phyloP scores from a whole-genome alignment of 2,888 invertebrate species.

The Mystacides longicornis region DNA sequence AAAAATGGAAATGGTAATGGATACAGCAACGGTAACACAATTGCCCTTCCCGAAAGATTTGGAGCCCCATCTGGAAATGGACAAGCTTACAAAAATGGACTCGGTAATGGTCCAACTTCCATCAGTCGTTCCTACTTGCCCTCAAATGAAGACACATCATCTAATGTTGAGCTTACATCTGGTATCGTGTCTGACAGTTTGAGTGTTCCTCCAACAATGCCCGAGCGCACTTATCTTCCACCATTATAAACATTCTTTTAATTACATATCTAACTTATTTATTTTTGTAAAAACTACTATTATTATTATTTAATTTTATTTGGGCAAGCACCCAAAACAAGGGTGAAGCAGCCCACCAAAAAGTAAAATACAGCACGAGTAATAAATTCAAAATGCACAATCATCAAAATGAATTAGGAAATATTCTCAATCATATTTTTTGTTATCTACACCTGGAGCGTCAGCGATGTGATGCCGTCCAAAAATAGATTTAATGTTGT shows the following conservation, averaged over 20 bases:
- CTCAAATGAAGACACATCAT: background rate
- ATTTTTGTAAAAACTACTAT: background rate
- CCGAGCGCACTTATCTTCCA: slow-evolving; percentile 8
- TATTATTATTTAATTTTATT: background rate
- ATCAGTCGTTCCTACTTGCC: slow-evolving; percentile 15
- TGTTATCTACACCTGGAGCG: background rate
- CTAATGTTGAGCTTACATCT: background rate
- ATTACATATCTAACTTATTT: too few species aligned
- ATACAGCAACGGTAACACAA: slow-evolving; percentile 6
- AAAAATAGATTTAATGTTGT: too few species aligned
- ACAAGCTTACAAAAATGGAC: slow-evolving; percentile 13
- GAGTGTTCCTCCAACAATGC: background rate
- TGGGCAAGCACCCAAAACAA: too few species aligned
- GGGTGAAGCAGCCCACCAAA: too few species aligned
- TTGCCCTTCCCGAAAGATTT: background rate
- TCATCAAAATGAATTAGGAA: too few species aligned
- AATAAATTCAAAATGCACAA: too few species aligned
- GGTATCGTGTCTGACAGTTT: background rate
- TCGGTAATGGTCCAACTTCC: slow-evolving; percentile 11
- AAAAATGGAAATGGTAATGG: slow-evolving; percentile 4
- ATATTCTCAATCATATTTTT: too few species aligned
- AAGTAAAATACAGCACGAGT: too few species aligned
- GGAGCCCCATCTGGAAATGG: slow-evolving; percentile 4
- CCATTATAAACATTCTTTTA: slow-evolving; percentile 7
- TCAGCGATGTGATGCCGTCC: too few species aligned